Evolutionary conservation across 2,888 invertebrate species (phyloP), one percentile per base, ranked within the genome.

Genomic region (Agrotis exclamationis): DNA sequence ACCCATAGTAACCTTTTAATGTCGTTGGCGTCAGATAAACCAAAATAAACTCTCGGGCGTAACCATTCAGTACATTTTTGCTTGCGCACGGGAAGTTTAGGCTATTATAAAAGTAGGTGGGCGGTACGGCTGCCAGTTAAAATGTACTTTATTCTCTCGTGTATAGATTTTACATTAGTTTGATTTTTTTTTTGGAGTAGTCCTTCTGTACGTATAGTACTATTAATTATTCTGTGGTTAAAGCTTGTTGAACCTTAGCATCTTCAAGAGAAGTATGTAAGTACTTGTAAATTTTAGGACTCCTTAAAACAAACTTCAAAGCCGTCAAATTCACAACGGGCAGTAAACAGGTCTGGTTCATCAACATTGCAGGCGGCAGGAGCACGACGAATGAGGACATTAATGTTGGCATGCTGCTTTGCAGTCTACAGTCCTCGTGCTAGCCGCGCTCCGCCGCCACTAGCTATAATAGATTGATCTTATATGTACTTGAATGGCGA

Each of bases 301-400:
- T 39, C 39, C 6, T 33, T 28, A 6, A 47, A 71, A 47, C 18
- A 47, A 71, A 47, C 18, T 39, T 28, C 57, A 48, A 59, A 24
- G 45, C 53, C 39, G 2, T 50, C 18, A 0, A 28, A 64, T 79
- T 78, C 4, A 44, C 51, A 45, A 28, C n/a, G 53, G 53, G 47
- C 47, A 59, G 65, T 65, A 45, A 80, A 75, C n/a, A 33, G 44
- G 50, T 18, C 11, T 63, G 47, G n/a, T 57, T 20, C 13, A 13
- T 16, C 11, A 45, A 14, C 22, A n/a, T 47, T 24, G 50, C 44
- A 22, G 6, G 28, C 20, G 62, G 14, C 60, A 39, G 54, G 20
- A 74, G 64, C 51, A 39, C 33, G 48, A 65, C 53, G 48, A 79
- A 65, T 68, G 68, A 47, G 53, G 45, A 28, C 28, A 54, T 50